Percentiles rank a stretch among this genome's conserved stretches.
phyloP scores from a whole-genome alignment of 2,113 vertebrate genomes.

The Pedionomus torquatus region DNA sequence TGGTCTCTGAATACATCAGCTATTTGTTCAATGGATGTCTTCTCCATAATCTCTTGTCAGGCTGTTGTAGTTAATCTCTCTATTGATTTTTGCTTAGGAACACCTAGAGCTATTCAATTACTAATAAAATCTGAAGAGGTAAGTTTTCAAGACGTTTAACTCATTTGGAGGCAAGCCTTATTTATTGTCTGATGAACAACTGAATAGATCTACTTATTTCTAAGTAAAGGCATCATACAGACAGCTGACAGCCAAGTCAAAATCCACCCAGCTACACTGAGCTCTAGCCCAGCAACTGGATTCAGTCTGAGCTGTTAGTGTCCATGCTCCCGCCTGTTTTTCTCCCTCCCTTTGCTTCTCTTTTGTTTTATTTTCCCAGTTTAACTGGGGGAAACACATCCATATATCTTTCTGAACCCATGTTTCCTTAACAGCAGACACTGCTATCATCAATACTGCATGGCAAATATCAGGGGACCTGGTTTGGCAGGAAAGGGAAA shows the following conservation, averaged over 20 bases:
- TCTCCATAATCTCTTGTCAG: neutral
- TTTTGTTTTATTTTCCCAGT: neutral
- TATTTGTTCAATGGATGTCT: rapidly evolving
- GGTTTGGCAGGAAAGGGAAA: neutral
- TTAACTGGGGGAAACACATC: neutral
- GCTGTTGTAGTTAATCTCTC: neutral
- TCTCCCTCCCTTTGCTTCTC: neutral
- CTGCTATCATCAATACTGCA: rapidly evolving
- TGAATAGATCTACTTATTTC: neutral
- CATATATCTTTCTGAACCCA: neutral
- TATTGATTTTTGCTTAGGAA: slow-evolving; percentile 35
- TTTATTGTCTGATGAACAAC: neutral
- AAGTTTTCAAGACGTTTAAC: neutral
- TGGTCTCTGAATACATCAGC: rapidly evolving
- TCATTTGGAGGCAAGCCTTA: neutral
- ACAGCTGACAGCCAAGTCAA: rapidly evolving
- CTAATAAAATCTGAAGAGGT: neutral
- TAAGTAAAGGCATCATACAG: neutral
- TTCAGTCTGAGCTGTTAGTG: neutral
- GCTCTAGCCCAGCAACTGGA: neutral
- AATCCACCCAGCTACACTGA: neutral
- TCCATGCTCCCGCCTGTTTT: rapidly evolving
- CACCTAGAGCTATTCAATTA: slow-evolving; percentile 9
- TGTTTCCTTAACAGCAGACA: neutral
- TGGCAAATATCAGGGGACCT: rapidly evolving